phyloP scores from a whole-genome alignment of 2,113 vertebrate species.

The Tachysurus fulvidraco region DNA sequence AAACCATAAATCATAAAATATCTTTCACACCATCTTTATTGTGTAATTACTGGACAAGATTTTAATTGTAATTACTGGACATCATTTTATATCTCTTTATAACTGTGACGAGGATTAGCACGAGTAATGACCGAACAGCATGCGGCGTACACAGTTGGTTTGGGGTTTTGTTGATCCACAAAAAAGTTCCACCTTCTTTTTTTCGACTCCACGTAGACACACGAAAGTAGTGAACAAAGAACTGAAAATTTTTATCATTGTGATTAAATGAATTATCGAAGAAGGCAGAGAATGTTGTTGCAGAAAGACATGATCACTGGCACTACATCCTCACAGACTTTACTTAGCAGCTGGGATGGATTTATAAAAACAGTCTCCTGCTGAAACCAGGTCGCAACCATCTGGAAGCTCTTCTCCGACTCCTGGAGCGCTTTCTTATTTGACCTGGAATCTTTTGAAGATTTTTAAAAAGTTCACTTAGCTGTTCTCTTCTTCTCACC shows the following conservation, averaged over 20 bases:
- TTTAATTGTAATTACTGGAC: background rate
- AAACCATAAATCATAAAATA: background rate
- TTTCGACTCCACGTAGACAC: too few species aligned
- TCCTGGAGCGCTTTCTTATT: conserved; percentile 58
- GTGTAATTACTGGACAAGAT: background rate
- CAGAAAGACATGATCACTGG: conserved; percentile 29
- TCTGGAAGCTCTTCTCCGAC: conserved; percentile 71
- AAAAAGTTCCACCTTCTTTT: too few species aligned
- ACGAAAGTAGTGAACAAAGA: background rate
- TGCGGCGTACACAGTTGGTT: background rate
- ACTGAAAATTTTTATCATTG: background rate
- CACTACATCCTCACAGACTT: conserved; percentile 55
- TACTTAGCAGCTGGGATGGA: conserved; percentile 62
- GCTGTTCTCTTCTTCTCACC: background rate
- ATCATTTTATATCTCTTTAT: background rate
- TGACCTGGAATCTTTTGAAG: conserved; percentile 70
- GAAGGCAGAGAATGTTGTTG: conserved; percentile 24
- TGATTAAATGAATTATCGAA: background rate
- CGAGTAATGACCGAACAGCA: background rate
- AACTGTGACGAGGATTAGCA: background rate
- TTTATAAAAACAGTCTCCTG: conserved; percentile 63
- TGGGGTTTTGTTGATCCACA: too few species aligned
- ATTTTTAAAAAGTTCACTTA: conserved; percentile 46
- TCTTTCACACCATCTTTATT: background rate
- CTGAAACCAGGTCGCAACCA: conserved; percentile 67